These are phyloP conservation scores for Drosophila leontia DNA, from an alignment of 1,140 invertebrate genomes.

Conservation along the genomic window DNA sequence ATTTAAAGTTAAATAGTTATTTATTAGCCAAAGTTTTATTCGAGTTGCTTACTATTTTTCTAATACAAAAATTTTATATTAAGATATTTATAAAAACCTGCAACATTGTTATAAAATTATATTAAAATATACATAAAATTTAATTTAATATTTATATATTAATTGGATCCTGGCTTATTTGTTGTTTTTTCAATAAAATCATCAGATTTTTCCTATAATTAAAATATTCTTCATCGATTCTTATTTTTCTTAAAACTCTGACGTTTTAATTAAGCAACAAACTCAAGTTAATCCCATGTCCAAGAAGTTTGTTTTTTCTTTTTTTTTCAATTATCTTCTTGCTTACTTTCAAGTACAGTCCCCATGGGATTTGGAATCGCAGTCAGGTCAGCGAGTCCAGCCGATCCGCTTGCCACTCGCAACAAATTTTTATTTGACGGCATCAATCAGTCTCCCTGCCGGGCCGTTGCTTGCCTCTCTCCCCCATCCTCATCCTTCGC, in stretches of 20 bases:
- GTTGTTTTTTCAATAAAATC: background rate
- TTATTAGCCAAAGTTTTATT: no score
- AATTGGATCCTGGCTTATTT: no score
- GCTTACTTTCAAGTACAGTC: conserved; percentile 31
- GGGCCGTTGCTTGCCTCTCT: background rate
- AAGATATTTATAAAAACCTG: no score
- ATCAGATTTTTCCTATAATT: background rate
- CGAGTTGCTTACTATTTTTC: no score
- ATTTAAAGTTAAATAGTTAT: no score
- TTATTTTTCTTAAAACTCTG: no score
- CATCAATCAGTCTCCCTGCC: conserved; percentile 72
- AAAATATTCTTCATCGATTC: background rate
- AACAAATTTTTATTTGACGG: conserved; percentile 78
- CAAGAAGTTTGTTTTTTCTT: background rate
- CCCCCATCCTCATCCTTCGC: background rate
- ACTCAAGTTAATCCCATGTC: background rate
- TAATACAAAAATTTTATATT: no score
- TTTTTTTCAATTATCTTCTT: conserved; percentile 9
- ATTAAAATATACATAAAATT: no score
- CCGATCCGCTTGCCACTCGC: conserved; percentile 50
- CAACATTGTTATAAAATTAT: no score
- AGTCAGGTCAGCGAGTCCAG: conserved; percentile 35
- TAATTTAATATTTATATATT: no score
- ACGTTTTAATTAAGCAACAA: background rate
- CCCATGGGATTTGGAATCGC: conserved; percentile 17